Base-by-base conservation (phyloP, 2,888 invertebrate genomes). In the Tupiocoris notatus region DNA sequence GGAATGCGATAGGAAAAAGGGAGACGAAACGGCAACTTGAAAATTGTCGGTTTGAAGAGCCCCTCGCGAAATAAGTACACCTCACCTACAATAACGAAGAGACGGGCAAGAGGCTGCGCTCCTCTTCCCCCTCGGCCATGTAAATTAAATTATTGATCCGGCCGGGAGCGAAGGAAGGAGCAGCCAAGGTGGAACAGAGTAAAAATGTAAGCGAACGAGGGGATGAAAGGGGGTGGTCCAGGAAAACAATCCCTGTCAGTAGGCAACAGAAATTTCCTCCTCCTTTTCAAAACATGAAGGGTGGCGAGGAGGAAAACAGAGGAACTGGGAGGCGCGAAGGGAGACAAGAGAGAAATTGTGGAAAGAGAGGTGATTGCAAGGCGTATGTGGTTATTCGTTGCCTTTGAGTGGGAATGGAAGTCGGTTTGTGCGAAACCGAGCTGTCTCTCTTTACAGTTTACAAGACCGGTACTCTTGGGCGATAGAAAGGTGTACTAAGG, bases 131-230 rank as follows among this genome's bases (percentile, higher is more conserved):
- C 6, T 57, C 54, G 18, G 20, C 66, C 76, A 76, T 76, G 76
- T 76, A 76, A 76, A 76, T 76, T 76, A 76, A 76, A 76, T 76
- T 76, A 76, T 76, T 76, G 76, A 76, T 76, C 76, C 63, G 68
- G 63, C 23, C n/a, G 54, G 54, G 57, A 18, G 63, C 23, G 62
- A 21, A 21, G 54, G 54, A 17, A 59, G 17, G 59, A 61, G 65
- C 18, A 24, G 61, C 63, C 68, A 64, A 76, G 76, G 76, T 76
- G 77, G 77, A 65, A 77, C 71, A 25, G 71, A 71, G 77, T 71
- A 77, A 77, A 77, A 77, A 71, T 73, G 76, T 25, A 24, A 59
- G 66, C 56, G 22, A 22, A 57, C 58, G 39, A 25, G 75, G 65
- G 58, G 23, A 22, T 17, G 59, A 18, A 56, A 54, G 22, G 22